Conservation (phyloP, 2,113 vertebrate genomes). For the Acrocephalus arundinaceus region DNA sequence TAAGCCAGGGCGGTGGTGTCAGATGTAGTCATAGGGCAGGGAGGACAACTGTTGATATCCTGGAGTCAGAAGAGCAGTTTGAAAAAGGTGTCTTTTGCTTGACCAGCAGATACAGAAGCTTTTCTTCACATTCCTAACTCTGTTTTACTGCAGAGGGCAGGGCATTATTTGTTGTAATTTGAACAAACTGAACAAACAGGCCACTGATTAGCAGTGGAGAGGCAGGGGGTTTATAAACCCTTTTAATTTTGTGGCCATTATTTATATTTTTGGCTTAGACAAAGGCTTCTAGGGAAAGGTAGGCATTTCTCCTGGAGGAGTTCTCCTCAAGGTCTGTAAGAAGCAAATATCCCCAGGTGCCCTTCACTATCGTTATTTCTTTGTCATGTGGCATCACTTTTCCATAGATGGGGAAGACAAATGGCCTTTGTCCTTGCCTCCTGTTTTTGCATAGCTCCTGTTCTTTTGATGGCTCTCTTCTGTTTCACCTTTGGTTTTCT, state of each 20-base stretch:
- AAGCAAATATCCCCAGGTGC: background rate
- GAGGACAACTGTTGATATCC: background rate
- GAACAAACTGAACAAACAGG: background rate
- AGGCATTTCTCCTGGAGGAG: background rate
- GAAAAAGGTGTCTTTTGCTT: constrained; percentile 15
- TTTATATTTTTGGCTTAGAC: background rate
- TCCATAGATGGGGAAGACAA: background rate
- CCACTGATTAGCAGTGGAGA: background rate
- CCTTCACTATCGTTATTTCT: background rate
- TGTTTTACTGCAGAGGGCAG: background rate
- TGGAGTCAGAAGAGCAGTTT: constrained; percentile 25
- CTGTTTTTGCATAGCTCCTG: background rate
- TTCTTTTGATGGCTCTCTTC: background rate
- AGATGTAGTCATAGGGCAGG: background rate
- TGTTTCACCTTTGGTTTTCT: background rate
- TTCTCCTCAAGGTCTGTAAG: background rate
- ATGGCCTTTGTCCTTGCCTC: background rate
- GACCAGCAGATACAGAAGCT: background rate
- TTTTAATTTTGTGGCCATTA: background rate
- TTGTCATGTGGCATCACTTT: background rate
- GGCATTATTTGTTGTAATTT: background rate
- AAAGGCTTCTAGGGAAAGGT: background rate
- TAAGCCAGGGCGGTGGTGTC: background rate
- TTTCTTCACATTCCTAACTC: background rate
- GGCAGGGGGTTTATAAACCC: background rate